Evolutionary conservation across 1,140 invertebrate species (phyloP), one percentile per base, ranked within the genome.

Genomic region (Drosophila asahinai): DNA sequence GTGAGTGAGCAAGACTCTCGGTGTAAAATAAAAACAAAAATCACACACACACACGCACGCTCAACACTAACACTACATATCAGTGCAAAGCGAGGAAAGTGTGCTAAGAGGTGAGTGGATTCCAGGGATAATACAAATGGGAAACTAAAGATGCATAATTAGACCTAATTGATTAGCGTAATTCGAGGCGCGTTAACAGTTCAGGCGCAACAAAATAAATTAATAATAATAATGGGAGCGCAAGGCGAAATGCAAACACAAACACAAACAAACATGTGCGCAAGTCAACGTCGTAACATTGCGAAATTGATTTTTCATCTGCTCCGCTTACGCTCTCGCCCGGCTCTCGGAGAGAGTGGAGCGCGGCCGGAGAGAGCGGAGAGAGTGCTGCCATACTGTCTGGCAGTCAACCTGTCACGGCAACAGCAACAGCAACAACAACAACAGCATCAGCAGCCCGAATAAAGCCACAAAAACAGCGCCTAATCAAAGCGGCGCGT

Each of bases 261-360:
- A 79, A 79, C 76, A 79, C 76, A 79, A 79, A 79, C 66, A 86
- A 77, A 79, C 75, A 79, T 52, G 63, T 77, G 75, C 73, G 73
- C 73, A 77, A 67, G 75, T 81, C 70, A 38, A 83, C 75, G 75
- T 86, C 76, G 83, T 87, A 87, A 87, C 72, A 87, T 90, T 90
- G 86, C 86, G 82, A 90, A 90, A 90, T 90, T 90, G 86, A 90
- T 90, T 90, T 90, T 90, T 91, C 86, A 84, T 84, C 80, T 80
- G 81, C 77, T 49, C 62, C 30, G 62, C 71, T 61, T 62, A 70
- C 45, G 12, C 48, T 43, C 48, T 59, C 42, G 38, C 54, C 54
- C 38, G 57, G 15, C 38, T n/a, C 62, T 52, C 38, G 22, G 48
- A 52, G 74, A 36, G 40, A 77, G 60, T 58, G 40, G 40, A 58